Base-by-base conservation (phyloP, 2,113 vertebrate species). In the Microtus montanus region DNA sequence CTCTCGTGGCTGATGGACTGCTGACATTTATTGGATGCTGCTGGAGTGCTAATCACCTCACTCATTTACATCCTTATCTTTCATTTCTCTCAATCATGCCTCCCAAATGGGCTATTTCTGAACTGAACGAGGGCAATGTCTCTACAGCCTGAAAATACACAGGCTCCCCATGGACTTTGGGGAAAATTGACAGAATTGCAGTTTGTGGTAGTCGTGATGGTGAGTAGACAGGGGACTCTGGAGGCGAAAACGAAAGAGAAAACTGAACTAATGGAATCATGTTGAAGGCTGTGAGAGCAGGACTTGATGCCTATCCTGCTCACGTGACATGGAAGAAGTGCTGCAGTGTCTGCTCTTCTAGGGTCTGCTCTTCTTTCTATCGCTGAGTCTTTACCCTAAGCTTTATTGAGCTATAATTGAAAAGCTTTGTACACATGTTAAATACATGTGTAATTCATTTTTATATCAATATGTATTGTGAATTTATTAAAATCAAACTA, bases 31-130 rank as follows among this genome's bases (percentile, higher is more conserved):
- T 64, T 96, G 87, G 95, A 94, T 77, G 84, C 92, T 96, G 84
- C 64, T 75, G 77, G 79, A 86, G 97, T 97, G 97, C 87, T 97
- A 96, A 97, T 97, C 93, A 87, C 90, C 92, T 97, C 87, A 90
- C 95, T 96, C 96, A 90, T 96, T 97, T 97, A 92, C 95, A 96
- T 97, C 84, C 66, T 94, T 66, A 66, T 95, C 89, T 96, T 93
- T 95, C 91, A 80, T 89, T 95, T 97, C 93, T 94, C 58, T 35
- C 70, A 93, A 35, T 38, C 64, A 0, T 66, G 87, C 35, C 63
- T 96, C n/a, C n/a, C 24, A 22, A 14, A 33, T 4, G 8, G 73
- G 52, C 89, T 91, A 58, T 86, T 94, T 66, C 47, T 91, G 86
- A 95, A 89, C 78, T 24, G 90, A 91, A 74, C 24, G 38, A 89